Base-by-base conservation (phyloP, 2,797 vertebrate genomes). In the Salmo trutta region DNA sequence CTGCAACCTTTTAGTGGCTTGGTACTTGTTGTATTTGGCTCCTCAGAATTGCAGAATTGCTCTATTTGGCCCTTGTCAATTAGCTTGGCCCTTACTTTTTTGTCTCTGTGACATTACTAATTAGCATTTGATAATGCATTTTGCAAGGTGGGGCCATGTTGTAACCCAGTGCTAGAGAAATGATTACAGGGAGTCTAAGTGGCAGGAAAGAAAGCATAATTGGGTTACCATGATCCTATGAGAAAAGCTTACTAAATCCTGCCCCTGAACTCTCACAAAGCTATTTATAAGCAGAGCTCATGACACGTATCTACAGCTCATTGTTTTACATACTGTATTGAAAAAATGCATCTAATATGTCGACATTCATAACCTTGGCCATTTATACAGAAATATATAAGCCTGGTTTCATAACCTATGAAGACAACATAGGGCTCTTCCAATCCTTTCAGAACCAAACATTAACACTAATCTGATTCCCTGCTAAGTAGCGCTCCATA, bases 211-310 rank as follows among this genome's bases (percentile, higher is more conserved):
- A 78, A 24, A 19, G 59, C 24, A 54, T 78, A 78, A 78, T 73
- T 74, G 77, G 77, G 77, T 78, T 78, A 78, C 64, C 21, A 21
- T 68, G 77, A 54, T 65, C 76, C 71, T 72, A 47, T 73, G 76
- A 69, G 70, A 73, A 77, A 77, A 78, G 62, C 76, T 68, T 62
- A 56, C 64, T 51, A 77, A 76, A 73, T 73, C 51, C 71, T n/a
- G 36, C 71, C 64, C 19, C 0, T 64, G 31, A 64, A 74, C 59
- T 74, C 54, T 33, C 6, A 64, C 56, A 65, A 65, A 2, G 12
- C 21, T 8, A 31, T 72, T 72, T 51, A 31, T 41, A 16, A 33
- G 24, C 2, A 64, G 73, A 15, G 56, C 19, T 64, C 19, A 19
- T 47, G 36, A 24, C 14, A 54, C 67, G 29, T 52, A 64, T 64